Evolutionary conservation across 2,113 vertebrate species (phyloP).

Genomic region (Sinocyclocheilus anshuiensis): DNA sequence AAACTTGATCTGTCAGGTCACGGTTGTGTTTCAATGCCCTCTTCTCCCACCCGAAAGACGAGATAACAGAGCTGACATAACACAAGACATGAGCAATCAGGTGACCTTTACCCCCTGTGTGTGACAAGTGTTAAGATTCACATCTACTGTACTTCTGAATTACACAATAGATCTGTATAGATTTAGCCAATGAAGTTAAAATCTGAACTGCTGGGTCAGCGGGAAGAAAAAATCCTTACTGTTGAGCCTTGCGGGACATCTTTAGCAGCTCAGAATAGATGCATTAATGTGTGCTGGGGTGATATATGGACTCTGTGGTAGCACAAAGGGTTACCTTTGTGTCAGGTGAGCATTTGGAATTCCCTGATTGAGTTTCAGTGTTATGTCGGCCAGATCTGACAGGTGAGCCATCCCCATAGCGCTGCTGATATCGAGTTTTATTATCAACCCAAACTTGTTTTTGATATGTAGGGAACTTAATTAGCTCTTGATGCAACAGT

Average conservation of each 20-base stretch:
- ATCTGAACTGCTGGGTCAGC: background rate
- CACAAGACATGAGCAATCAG: slow-evolving; percentile 31
- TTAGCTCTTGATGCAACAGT: slow-evolving; percentile 7
- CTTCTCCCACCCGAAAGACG: slow-evolving; percentile 8
- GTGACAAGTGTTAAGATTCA: slow-evolving; percentile 14
- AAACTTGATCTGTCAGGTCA: background rate
- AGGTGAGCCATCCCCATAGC: background rate
- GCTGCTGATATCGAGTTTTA: slow-evolving; percentile 11
- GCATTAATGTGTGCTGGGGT: background rate
- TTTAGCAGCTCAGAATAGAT: background rate
- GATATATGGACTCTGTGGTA: background rate
- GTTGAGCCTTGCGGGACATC: background rate
- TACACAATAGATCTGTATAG: slow-evolving; percentile 13
- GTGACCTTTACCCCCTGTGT: slow-evolving; percentile 18
- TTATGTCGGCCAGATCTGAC: slow-evolving; percentile 30
- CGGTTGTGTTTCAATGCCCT: slow-evolving; percentile 9
- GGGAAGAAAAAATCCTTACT: background rate
- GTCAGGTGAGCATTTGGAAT: slow-evolving; percentile 35
- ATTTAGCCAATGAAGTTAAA: background rate
- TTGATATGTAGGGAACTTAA: background rate
- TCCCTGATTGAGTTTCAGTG: slow-evolving; percentile 33
- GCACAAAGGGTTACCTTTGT: slow-evolving; percentile 24
- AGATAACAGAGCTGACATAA: slow-evolving; percentile 26
- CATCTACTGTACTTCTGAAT: background rate
- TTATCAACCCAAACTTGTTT: slow-evolving; percentile 23